phyloP scores from a whole-genome alignment of 2,888 invertebrate genomes.

The Macrophya alboannulata region DNA sequence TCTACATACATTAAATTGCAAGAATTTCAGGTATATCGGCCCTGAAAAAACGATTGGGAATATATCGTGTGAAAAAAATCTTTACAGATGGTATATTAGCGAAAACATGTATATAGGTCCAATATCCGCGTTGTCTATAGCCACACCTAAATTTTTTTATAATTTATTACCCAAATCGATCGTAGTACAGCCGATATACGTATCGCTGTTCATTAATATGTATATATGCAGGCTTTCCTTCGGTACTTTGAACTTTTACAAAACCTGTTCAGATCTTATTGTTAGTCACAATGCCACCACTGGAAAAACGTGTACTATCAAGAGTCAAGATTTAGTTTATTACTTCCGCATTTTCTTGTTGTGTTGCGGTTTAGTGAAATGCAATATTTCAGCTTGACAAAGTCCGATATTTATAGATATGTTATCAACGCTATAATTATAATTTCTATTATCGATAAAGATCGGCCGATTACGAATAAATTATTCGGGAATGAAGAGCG shows the following conservation, averaged over 20 bases:
- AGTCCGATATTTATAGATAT: background rate
- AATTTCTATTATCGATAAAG: background rate
- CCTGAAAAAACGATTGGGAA: background rate
- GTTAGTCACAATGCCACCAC: background rate
- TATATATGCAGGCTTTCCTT: background rate
- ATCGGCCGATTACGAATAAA: background rate
- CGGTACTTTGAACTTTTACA: background rate
- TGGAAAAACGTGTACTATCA: background rate
- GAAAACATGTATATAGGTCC: background rate
- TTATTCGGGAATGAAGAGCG: background rate
- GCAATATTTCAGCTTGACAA: too few species aligned
- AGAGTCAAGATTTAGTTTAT: background rate
- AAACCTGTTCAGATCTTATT: background rate
- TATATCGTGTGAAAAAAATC: background rate
- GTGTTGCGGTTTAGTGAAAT: too few species aligned
- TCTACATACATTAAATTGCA: background rate
- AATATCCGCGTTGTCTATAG: constrained; percentile 20
- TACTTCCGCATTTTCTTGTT: background rate
- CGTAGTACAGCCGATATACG: background rate
- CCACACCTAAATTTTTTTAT: background rate
- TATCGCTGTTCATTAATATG: background rate
- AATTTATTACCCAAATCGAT: background rate
- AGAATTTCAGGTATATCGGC: background rate
- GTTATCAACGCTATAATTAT: background rate
- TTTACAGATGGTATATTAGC: background rate